A percentile compares a stretch with the other conserved stretches of the same genome.
These are phyloP conservation scores for Oegoconia quadripuncta DNA, from an alignment of 2,888 invertebrate genomes.

Conservation along the genomic window DNA sequence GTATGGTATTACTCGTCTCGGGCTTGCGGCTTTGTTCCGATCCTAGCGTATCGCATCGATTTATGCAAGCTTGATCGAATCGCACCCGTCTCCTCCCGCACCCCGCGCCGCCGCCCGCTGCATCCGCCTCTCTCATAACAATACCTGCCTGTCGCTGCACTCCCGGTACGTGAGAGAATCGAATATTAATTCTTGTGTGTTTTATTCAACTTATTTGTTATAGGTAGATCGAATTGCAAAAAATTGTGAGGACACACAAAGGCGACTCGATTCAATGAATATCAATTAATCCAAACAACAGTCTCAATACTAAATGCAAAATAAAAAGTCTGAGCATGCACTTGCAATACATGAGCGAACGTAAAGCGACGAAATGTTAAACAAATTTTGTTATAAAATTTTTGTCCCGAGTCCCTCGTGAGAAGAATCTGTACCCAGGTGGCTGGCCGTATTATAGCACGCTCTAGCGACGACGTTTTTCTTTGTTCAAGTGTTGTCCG, in stretches of 20 bases:
- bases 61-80: constrained; percentile 74
- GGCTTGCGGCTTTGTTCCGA: constrained; percentile 70
- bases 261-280: not conserved
- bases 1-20: constrained; percentile 36
- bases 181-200: constrained; percentile 32
- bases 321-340: not conserved
- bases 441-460: no score
- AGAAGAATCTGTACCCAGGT: no score
- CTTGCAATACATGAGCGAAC: not conserved
- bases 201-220: constrained; percentile 8
- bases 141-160: constrained; percentile 48
- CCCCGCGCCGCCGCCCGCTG: constrained; percentile 19
- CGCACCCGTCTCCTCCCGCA: constrained; percentile 36
- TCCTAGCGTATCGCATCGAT: constrained; percentile 72
- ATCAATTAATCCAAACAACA: not conserved
- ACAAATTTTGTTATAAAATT: no score
- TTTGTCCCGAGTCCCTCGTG: no score
- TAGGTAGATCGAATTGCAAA: constrained; percentile 5
- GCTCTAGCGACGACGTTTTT: no score
- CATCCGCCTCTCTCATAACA: constrained; percentile 42
- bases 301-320: not conserved
- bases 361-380: no score
- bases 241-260: not conserved
- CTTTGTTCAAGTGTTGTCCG: no score
- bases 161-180: constrained; percentile 35